Conservation (phyloP, 1,140 invertebrate genomes). For the Calliphora vicina region DNA sequence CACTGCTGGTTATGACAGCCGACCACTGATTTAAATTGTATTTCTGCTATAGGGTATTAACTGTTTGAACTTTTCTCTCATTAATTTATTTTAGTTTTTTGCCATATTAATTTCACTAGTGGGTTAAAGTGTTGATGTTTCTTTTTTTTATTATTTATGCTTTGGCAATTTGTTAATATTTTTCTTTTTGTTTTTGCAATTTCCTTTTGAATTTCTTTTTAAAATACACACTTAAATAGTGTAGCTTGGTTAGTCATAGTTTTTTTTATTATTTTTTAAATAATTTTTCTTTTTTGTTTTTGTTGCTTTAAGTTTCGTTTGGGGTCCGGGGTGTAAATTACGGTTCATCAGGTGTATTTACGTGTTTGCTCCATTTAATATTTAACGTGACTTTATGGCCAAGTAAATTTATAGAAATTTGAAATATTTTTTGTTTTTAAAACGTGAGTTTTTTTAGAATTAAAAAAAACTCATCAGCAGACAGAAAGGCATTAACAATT, state of each 20-base stretch:
- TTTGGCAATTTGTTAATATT: neutral
- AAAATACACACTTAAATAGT: neutral
- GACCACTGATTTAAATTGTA: too few species aligned
- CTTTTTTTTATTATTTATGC: neutral
- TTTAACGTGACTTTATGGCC: slow-evolving; percentile 20
- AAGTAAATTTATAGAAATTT: neutral
- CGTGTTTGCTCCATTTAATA: slow-evolving; percentile 29
- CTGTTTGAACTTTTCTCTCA: too few species aligned
- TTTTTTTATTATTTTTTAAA: slow-evolving; percentile 2
- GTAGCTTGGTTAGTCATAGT: neutral
- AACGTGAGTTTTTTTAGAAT: neutral
- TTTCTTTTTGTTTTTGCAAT: neutral
- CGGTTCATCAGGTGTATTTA: slow-evolving; percentile 26
- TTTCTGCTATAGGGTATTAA: too few species aligned
- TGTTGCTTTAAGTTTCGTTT: neutral
- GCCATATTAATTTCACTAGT: neutral
- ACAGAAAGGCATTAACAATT: too few species aligned
- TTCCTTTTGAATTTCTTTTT: slow-evolving; percentile 3
- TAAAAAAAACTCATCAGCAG: too few species aligned
- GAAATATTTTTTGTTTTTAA: neutral
- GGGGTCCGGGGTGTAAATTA: slow-evolving; percentile 13
- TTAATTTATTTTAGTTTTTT: neutral
- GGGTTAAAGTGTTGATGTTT: slow-evolving; percentile 23
- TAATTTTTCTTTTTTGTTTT: slow-evolving; percentile 11
- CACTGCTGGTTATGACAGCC: too few species aligned